Evolutionary conservation across 2,888 invertebrate genomes (phyloP).

Genomic region (Andrena fulva): DNA sequence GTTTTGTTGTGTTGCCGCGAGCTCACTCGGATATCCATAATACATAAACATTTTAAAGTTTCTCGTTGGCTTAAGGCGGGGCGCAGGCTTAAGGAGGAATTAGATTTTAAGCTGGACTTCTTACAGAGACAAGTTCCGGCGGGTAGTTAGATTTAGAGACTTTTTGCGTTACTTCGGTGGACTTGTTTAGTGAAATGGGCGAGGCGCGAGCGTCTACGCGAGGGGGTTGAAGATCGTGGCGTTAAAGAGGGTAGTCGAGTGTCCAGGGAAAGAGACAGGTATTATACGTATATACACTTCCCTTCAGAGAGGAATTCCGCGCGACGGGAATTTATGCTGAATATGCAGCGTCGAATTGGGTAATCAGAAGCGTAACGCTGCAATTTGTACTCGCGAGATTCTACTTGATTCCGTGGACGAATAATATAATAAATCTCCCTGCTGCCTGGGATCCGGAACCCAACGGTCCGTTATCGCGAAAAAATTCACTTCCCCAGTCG

Average conservation of each 20-base stretch:
- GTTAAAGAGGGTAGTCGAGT: no score
- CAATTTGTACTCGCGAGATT: neutral
- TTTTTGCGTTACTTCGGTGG: neutral
- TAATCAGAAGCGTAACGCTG: neutral
- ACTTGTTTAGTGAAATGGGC: neutral
- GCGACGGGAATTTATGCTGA: no score
- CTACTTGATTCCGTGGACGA: neutral
- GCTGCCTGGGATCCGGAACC: neutral
- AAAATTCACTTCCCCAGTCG: neutral
- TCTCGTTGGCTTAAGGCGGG: neutral
- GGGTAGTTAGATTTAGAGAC: neutral
- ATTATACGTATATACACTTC: no score
- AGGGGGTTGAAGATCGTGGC: no score
- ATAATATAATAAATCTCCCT: conserved; percentile 1
- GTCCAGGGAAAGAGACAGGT: no score
- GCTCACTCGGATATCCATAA: neutral
- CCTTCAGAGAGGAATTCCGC: no score
- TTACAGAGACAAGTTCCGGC: neutral
- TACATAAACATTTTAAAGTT: neutral
- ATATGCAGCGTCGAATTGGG: no score
- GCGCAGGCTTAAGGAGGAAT: neutral
- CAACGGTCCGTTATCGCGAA: neutral
- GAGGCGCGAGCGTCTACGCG: no score
- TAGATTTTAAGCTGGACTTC: no score
- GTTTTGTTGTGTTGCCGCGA: neutral